Conservation (phyloP, 2,113 vertebrate species). For the Pachyramphus minor region DNA sequence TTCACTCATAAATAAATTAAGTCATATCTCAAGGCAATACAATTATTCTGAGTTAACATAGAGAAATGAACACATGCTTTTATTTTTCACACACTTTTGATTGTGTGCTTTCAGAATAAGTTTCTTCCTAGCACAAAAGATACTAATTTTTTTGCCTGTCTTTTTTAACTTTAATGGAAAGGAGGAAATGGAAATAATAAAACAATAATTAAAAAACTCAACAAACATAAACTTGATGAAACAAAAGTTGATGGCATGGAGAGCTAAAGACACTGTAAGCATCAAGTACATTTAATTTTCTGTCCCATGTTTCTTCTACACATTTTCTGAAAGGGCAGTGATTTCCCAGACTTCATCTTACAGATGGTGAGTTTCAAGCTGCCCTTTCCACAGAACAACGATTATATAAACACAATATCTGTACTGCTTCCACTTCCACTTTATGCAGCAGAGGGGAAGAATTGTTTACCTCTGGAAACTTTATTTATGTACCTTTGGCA, state of each 20-base stretch:
- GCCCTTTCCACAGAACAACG: not conserved
- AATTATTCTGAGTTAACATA: not conserved
- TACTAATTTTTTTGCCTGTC: not conserved
- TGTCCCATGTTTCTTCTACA: not conserved
- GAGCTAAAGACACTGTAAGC: not conserved
- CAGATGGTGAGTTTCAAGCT: not conserved
- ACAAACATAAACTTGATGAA: not conserved
- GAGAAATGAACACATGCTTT: not conserved
- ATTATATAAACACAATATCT: not conserved
- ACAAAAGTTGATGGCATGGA: not conserved
- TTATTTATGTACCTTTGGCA: not conserved
- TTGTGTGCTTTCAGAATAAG: not conserved
- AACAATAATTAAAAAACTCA: not conserved
- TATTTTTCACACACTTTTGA: not conserved
- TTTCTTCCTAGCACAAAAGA: not conserved
- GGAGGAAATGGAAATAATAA: not conserved
- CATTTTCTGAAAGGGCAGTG: not conserved
- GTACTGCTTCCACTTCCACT: not conserved
- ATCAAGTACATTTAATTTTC: not conserved
- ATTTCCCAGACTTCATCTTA: not conserved
- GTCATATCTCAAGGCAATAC: not conserved
- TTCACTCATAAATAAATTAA: slow-evolving; percentile 24
- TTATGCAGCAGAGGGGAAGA: not conserved
- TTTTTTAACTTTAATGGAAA: not conserved
- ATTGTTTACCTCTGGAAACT: not conserved